Percentiles rank a stretch among this genome's conserved stretches.
Conservation (phyloP, 2,113 vertebrate genomes). For the Macquaria ambigua region DNA sequence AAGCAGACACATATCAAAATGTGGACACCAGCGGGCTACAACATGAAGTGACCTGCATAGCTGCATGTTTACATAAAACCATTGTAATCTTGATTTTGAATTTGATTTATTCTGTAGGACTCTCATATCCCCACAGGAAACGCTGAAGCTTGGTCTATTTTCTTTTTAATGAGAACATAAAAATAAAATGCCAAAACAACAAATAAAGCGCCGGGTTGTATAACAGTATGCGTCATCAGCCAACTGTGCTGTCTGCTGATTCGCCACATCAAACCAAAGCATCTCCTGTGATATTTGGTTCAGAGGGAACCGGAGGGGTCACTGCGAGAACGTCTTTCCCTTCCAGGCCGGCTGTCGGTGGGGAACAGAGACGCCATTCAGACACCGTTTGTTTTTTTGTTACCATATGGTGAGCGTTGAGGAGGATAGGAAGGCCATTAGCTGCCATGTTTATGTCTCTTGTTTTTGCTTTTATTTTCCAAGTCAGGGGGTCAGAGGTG, state of each 20-base stretch:
- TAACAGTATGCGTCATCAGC: constrained; percentile 8
- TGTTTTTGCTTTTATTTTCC: constrained; percentile 34
- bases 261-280: constrained; percentile 34
- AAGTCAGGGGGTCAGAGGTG: constrained; percentile 40
- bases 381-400: constrained; percentile 33
- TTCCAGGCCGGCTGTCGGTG: neutral
- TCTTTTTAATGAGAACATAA: neutral
- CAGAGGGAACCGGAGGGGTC: constrained; percentile 7
- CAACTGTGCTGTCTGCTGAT: constrained; percentile 50
- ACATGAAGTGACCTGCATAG: neutral
- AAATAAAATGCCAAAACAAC: neutral
- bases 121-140: neutral
- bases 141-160: too few species aligned
- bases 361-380: constrained; percentile 62
- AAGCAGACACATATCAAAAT: neutral
- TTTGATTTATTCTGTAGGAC: neutral
- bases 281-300: constrained; percentile 13
- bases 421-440: neutral
- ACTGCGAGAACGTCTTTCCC: neutral
- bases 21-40: neutral
- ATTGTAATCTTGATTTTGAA: neutral
- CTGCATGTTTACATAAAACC: neutral
- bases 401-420: constrained; percentile 33
- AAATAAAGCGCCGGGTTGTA: neutral
- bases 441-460: constrained; percentile 22